These are phyloP conservation scores for Apis cerana DNA, from an alignment of 1,140 invertebrate species.

Conservation along the genomic window DNA sequence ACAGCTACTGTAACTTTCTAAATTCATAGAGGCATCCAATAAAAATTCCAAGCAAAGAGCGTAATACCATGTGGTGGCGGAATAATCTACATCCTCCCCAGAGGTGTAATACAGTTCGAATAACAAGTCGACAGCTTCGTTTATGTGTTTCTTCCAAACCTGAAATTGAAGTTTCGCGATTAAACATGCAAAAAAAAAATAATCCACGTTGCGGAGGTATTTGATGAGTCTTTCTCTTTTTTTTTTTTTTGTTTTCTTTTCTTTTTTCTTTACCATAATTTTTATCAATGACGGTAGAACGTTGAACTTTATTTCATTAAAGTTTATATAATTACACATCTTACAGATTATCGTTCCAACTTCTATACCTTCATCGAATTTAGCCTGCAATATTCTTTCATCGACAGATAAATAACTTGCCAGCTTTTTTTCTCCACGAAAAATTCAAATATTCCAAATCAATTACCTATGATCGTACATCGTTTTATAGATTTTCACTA, in stretches of 20 bases:
- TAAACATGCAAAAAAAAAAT: no score
- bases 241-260: no score
- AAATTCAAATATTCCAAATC: not conserved
- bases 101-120: conserved; percentile 49
- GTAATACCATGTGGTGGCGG: conserved; percentile 71
- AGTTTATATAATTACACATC: conserved; percentile 46
- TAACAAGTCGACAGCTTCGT: conserved; percentile 64
- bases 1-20: conserved; percentile 64
- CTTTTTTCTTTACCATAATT: conserved; percentile 50
- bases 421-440: no score
- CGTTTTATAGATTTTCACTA: conserved; percentile 49
- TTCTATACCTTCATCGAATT: conserved; percentile 45
- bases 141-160: conserved; percentile 62
- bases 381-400: conserved; percentile 58
- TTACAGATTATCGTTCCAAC: conserved; percentile 58
- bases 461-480: conserved; percentile 64
- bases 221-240: no score
- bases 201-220: no score
- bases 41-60: conserved; percentile 67
- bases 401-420: not conserved
- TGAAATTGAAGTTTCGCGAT: not conserved
- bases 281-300: conserved; percentile 63
- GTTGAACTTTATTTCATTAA: conserved; percentile 39
- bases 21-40: conserved; percentile 62
- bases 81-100: conserved; percentile 62